Percentiles rank a stretch among this genome's conserved stretches.
Conservation (phyloP, 2,113 vertebrate species). For the Clarias macrocephalus region DNA sequence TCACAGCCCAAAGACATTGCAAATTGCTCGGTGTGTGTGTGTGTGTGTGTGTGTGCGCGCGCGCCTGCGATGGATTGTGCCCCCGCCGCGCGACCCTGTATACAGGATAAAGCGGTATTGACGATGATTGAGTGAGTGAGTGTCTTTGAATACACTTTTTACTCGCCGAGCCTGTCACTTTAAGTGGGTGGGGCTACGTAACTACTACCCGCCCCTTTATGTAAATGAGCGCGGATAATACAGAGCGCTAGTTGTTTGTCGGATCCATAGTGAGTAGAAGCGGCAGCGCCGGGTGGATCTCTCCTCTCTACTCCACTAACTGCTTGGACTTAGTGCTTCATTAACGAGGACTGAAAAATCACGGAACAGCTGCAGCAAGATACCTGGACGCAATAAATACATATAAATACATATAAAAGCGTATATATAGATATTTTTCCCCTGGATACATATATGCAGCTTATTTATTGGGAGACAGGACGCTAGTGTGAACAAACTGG, state of each 20-base stretch:
- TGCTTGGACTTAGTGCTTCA: neutral
- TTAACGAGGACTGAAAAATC: constrained; percentile 17
- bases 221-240: constrained; percentile 64
- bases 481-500: neutral
- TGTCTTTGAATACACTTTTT: too few species aligned
- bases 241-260: constrained; percentile 64
- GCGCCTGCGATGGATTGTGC: too few species aligned
- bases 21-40: too few species aligned
- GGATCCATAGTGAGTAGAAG: constrained; percentile 54
- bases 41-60: too few species aligned
- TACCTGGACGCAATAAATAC: neutral
- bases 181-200: constrained; percentile 69
- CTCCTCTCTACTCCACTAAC: neutral
- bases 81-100: too few species aligned
- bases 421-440: neutral
- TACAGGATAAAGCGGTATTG: too few species aligned
- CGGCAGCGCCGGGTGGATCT: neutral
- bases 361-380: constrained; percentile 19
- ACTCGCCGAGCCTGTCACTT: constrained; percentile 61
- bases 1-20: too few species aligned
- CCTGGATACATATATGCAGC: neutral
- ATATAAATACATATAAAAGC: neutral
- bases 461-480: neutral
- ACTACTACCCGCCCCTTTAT: constrained; percentile 66
- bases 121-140: too few species aligned